Base-by-base conservation (phyloP, 2,888 invertebrate species). In the Gymnosoma rotundatum region DNA sequence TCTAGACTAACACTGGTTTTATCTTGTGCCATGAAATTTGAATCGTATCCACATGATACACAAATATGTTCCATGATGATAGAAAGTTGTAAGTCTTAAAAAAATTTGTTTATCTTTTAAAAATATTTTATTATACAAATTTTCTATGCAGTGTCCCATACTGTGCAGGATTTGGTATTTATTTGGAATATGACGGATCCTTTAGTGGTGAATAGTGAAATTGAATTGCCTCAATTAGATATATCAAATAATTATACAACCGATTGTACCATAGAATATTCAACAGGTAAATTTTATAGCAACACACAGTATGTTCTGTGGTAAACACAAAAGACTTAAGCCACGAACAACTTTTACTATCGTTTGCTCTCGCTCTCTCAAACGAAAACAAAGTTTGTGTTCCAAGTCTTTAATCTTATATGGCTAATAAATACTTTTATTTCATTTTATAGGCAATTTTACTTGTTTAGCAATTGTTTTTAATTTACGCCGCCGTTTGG, bases 31-130 rank as follows among this genome's bases (percentile, higher is more conserved):
- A 98, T 98, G 98, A 97, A 98, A 92, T 97, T 98, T 88, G 97
- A 97, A 90, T 95, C 97, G 0, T 98, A 98, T 91, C 98, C 98
- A 0, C 98, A 98, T 89, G 98, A 98, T 89, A 97, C 97, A 1
- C 98, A 98, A 93, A 96, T 96, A 88, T 98, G 98, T 91, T 96
- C 96, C 72, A 97, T 98, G 95, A 97, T 97, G 96, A 97, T 98
- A 81, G 98, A 98, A 93, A 98, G 98, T 90, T 94, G 98, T 98
- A 94, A 95, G 97, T 74, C n/a, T 10, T 52, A 0, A 6, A 20
- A 52, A 9, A 18, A 52, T 9, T 52, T 9, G n/a, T n/a, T n/a
- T 4, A n/a, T n/a, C 0, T 18, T 0, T 18, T 52, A n/a, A 52
- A 6, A 7, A 36, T 38, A 8, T 14, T 36, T 6, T 21, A 25